These are phyloP conservation scores for Caradrina clavipalpis DNA, from an alignment of 2,888 invertebrate genomes.

Conservation along the genomic window DNA sequence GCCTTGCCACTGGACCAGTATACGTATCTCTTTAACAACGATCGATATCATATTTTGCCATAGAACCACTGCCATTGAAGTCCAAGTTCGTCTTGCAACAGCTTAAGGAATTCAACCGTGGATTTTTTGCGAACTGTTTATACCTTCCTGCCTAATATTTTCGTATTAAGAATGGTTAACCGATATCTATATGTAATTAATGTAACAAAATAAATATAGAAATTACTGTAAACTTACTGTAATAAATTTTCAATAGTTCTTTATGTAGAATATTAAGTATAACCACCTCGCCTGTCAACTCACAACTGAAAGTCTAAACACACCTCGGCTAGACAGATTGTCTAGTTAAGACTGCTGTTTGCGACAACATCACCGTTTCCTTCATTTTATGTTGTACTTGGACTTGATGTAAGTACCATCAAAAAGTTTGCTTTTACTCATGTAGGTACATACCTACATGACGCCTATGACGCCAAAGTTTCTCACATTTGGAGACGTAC, in stretches of 20 bases:
- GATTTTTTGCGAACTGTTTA: neutral
- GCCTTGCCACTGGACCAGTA: constrained; percentile 74
- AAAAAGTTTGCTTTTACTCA: too few species aligned
- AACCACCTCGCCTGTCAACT: neutral
- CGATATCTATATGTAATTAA: neutral
- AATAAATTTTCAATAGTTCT: neutral
- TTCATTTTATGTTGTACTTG: constrained; percentile 35
- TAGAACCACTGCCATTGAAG: constrained; percentile 48
- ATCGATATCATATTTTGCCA: constrained; percentile 54
- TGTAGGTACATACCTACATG: too few species aligned
- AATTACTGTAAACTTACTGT: neutral
- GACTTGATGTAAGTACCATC: too few species aligned
- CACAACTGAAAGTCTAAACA: constrained; percentile 8
- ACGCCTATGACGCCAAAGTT: too few species aligned
- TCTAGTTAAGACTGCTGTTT: neutral
- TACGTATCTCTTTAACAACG: constrained; percentile 45
- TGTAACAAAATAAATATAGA: neutral
- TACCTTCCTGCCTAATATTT: neutral
- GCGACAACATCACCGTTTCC: neutral
- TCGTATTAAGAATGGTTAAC: neutral
- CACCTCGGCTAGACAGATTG: neutral
- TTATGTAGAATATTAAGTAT: too few species aligned
- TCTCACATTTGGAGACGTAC: too few species aligned
- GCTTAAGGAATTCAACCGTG: constrained; percentile 25
- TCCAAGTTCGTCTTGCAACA: constrained; percentile 59